Percentiles rank a stretch among this genome's conserved stretches.
phyloP scores from a whole-genome alignment of 2,888 invertebrate species.

The Phaedon cochleariae region DNA sequence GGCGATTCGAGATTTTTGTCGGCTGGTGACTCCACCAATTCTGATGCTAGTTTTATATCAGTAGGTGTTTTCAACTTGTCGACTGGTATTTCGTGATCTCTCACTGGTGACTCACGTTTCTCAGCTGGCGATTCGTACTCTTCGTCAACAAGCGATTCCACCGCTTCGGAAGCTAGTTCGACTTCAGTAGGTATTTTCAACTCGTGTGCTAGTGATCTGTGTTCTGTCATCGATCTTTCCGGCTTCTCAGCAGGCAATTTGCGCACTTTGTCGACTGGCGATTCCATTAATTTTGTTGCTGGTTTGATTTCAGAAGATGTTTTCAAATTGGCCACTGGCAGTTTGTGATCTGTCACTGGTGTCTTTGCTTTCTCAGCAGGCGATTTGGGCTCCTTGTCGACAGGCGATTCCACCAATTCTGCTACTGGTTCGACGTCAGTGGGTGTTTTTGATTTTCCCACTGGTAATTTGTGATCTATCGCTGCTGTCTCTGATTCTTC shows the following conservation, averaged over 20 bases:
- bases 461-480: neutral
- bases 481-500: neutral
- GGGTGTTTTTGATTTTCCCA: neutral
- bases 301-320: neutral
- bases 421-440: neutral
- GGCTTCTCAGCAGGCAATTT: neutral
- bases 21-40: neutral
- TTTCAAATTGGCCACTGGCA: neutral
- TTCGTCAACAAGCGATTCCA: neutral
- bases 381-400: neutral
- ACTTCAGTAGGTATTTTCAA: neutral
- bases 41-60: neutral
- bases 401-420: neutral
- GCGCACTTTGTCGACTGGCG: neutral
- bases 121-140: neutral
- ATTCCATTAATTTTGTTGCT: neutral
- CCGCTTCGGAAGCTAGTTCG: neutral
- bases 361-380: neutral
- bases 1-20: neutral
- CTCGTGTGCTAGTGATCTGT: neutral
- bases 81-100: neutral
- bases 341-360: neutral
- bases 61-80: neutral
- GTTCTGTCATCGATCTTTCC: neutral
- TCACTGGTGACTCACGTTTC: neutral